Conservation (phyloP, 2,888 invertebrate genomes). For the Trypoxylon attenuatum region DNA sequence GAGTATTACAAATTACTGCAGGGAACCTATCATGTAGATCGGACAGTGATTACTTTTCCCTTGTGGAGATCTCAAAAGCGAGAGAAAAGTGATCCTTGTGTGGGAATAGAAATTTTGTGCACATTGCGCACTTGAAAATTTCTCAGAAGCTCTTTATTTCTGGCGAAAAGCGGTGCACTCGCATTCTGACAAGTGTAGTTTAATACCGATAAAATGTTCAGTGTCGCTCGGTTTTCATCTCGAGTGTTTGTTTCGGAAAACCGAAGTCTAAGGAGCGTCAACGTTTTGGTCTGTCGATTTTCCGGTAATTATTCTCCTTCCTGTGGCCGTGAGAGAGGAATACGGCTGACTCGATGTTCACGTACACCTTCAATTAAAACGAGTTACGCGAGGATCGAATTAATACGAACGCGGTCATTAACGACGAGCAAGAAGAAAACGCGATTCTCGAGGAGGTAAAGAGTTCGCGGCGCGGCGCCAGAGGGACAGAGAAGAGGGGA, state of each 20-base stretch:
- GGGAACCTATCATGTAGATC: too few relatives aligned
- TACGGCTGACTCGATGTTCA: conserved; percentile 39
- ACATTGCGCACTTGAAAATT: too few relatives aligned
- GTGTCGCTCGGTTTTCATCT: too few relatives aligned
- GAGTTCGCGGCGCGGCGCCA: conserved; percentile 19
- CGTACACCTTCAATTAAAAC: conserved; percentile 49
- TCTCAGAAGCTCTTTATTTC: too few relatives aligned
- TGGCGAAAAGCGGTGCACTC: too few relatives aligned
- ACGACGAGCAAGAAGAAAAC: conserved; percentile 35
- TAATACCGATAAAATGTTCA: too few relatives aligned
- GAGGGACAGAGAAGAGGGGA: conserved; percentile 2
- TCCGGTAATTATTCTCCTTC: conserved; percentile 39
- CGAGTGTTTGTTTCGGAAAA: conserved; percentile 6
- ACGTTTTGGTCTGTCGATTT: conserved; percentile 15
- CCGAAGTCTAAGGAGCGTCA: conserved; percentile 2
- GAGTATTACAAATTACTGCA: too few relatives aligned
- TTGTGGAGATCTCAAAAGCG: too few relatives aligned
- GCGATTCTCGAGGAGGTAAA: conserved; percentile 23
- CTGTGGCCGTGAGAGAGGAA: conserved; percentile 6
- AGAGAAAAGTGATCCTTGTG: too few relatives aligned
- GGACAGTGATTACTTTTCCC: too few relatives aligned
- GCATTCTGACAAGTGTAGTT: too few relatives aligned
- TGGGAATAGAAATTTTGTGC: too few relatives aligned
- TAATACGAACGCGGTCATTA: conserved; percentile 49
- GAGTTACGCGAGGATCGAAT: conserved; percentile 27